A percentile compares a stretch with the other conserved stretches of the same genome.
phyloP scores from a whole-genome alignment of 2,888 invertebrate genomes.

The Choreutis nemorana region DNA sequence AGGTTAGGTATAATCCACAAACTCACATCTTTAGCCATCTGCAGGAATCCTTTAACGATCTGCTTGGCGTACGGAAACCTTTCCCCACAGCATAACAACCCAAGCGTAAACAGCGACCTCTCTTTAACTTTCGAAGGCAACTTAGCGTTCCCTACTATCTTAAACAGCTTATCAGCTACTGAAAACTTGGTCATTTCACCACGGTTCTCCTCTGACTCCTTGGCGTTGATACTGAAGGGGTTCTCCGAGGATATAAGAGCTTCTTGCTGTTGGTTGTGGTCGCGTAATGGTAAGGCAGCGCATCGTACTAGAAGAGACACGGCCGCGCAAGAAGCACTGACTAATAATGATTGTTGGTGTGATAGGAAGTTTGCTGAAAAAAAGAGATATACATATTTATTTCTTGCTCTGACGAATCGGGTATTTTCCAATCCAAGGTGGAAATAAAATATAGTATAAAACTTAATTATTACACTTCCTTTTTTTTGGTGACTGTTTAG shows the following conservation, averaged over 20 bases:
- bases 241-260: conserved; percentile 33
- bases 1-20: background rate
- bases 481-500: too few species aligned
- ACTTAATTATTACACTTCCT: too few species aligned
- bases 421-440: too few species aligned
- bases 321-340: conserved; percentile 74
- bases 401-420: too few species aligned
- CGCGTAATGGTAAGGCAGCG: conserved; percentile 72
- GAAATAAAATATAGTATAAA: too few species aligned
- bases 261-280: conserved; percentile 41
- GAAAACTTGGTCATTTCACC: conserved; percentile 70
- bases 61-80: conserved; percentile 74
- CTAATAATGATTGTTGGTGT: conserved; percentile 68
- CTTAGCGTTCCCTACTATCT: conserved; percentile 75
- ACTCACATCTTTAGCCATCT: conserved; percentile 78
- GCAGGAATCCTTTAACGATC: conserved; percentile 78
- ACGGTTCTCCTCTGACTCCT: conserved; percentile 17
- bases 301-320: conserved; percentile 76
- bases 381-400: conserved; percentile 1
- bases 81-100: conserved; percentile 85
- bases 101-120: conserved; percentile 78
- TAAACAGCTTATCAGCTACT: conserved; percentile 74
- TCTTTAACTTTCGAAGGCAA: conserved; percentile 77
- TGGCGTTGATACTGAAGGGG: conserved; percentile 34
- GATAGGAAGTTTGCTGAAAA: conserved; percentile 71